phyloP scores from a whole-genome alignment of 2,113 vertebrate species.

The Macquaria australasica region DNA sequence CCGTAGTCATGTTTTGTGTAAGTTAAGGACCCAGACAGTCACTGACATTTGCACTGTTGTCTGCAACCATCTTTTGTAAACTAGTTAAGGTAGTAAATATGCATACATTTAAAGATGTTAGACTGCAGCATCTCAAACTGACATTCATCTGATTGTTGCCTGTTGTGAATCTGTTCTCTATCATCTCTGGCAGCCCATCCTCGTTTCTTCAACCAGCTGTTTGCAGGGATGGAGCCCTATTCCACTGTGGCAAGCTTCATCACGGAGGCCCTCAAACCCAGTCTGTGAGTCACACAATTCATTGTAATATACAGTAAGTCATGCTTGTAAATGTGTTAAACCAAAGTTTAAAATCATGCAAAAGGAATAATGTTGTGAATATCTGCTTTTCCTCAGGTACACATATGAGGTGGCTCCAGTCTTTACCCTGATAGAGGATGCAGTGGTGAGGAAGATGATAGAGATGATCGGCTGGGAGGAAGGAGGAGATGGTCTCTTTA shows the following conservation, averaged over 20 bases:
- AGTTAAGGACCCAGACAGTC: no score
- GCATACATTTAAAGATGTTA: no score
- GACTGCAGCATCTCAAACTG: no score
- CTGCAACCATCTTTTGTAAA: no score
- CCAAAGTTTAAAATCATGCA: neutral
- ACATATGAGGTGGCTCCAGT: slow-evolving; percentile 92
- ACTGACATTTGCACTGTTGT: no score
- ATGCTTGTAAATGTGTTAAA: neutral
- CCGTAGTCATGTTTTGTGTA: no score
- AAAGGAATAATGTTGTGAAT: neutral
- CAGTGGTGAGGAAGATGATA: slow-evolving; percentile 90
- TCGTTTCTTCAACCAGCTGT: slow-evolving; percentile 91
- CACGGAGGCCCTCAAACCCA: slow-evolving; percentile 89
- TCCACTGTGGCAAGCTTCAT: slow-evolving; percentile 89
- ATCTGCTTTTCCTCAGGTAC: slow-evolving; percentile 81
- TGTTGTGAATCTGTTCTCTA: neutral
- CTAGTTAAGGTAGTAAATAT: no score
- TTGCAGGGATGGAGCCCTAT: slow-evolving; percentile 90
- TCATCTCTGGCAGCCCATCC: slow-evolving; percentile 86
- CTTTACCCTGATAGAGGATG: slow-evolving; percentile 90
- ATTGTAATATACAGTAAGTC: slow-evolving; percentile 40
- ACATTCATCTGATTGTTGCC: no score
- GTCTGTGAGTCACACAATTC: slow-evolving; percentile 85
- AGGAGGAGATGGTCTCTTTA: slow-evolving; percentile 92
- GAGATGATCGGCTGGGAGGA: slow-evolving; percentile 90